These are phyloP conservation scores for Ormyrus nitidulus DNA, from an alignment of 2,888 invertebrate genomes.

Conservation along the genomic window DNA sequence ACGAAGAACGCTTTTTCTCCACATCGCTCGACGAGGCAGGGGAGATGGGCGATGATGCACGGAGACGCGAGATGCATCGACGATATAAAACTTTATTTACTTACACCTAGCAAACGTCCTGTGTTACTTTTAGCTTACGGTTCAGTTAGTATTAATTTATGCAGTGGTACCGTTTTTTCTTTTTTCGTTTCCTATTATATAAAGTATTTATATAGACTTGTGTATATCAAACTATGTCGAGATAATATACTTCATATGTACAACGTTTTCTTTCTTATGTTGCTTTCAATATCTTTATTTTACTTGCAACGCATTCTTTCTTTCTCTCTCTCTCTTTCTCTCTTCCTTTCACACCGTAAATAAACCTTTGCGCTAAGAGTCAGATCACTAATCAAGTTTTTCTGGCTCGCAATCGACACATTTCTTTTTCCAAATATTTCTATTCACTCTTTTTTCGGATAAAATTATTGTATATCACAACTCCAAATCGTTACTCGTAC, in stretches of 20 bases:
- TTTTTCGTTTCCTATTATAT: slow-evolving; percentile 68
- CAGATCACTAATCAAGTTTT: slow-evolving; percentile 40
- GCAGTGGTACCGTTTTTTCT: slow-evolving; percentile 67
- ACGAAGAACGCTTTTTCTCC: slow-evolving; percentile 58
- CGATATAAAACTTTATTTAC: slow-evolving; percentile 72
- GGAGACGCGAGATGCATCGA: slow-evolving; percentile 69
- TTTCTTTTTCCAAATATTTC: slow-evolving; percentile 57
- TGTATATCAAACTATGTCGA: slow-evolving; percentile 73
- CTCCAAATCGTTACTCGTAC: slow-evolving; percentile 62
- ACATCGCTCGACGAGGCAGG: slow-evolving; percentile 57
- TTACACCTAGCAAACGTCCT: slow-evolving; percentile 70
- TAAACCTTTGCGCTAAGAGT: slow-evolving; percentile 37
- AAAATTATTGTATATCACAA: slow-evolving; percentile 63
- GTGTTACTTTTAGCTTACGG: slow-evolving; percentile 58
- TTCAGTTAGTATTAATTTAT: slow-evolving; percentile 67
- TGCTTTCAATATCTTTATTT: slow-evolving; percentile 59
- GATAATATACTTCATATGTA: slow-evolving; percentile 71
- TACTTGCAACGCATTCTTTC: slow-evolving; percentile 64
- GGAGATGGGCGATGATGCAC: slow-evolving; percentile 65
- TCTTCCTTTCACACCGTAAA: slow-evolving; percentile 33
- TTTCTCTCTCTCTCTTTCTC: slow-evolving; percentile 18
- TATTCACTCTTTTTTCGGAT: slow-evolving; percentile 53
- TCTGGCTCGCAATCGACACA: slow-evolving; percentile 42
- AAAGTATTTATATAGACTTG: slow-evolving; percentile 74
- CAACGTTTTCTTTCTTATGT: slow-evolving; percentile 64